A percentile compares a stretch with the other conserved stretches of the same genome.
phyloP scores from a whole-genome alignment of 2,113 vertebrate genomes.

The Salvator merianae region DNA sequence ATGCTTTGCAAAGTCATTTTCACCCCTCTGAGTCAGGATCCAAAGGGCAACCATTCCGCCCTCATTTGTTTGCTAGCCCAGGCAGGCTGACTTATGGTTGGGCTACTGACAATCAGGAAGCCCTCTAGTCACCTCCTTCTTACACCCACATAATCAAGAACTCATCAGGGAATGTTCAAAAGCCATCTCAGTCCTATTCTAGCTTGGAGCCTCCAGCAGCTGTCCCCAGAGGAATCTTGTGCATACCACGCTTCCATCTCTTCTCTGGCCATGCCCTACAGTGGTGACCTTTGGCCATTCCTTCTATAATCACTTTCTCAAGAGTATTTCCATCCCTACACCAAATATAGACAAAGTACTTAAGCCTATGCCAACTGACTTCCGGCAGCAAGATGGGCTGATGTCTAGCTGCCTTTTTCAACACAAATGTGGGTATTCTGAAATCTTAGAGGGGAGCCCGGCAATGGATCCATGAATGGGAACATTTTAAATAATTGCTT shows the following conservation, averaged over 20 bases:
- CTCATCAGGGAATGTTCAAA: not conserved
- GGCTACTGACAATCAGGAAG: too few relatives aligned
- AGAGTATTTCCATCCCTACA: not conserved
- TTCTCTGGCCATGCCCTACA: not conserved
- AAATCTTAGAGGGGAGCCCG: not conserved
- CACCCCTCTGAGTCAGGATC: too few relatives aligned
- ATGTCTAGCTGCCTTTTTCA: not conserved
- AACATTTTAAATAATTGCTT: not conserved
- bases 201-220: conserved; percentile 4
- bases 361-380: not conserved
- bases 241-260: not conserved
- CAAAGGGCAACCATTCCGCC: too few relatives aligned
- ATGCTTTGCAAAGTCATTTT: too few relatives aligned
- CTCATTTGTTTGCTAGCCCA: too few relatives aligned
- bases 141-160: not conserved
- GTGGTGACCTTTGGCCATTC: not conserved
- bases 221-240: conserved; percentile 14
- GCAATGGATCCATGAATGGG: not conserved
- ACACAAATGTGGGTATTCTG: not conserved
- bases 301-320: conserved; percentile 2
- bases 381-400: not conserved
- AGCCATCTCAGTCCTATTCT: not conserved
- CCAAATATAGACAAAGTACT: conserved; percentile 1
- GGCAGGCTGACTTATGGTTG: too few relatives aligned
- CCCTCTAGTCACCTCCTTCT: too few relatives aligned